These are phyloP conservation scores for Apotomis capreana DNA, from an alignment of 2,888 invertebrate genomes.

Conservation along the genomic window DNA sequence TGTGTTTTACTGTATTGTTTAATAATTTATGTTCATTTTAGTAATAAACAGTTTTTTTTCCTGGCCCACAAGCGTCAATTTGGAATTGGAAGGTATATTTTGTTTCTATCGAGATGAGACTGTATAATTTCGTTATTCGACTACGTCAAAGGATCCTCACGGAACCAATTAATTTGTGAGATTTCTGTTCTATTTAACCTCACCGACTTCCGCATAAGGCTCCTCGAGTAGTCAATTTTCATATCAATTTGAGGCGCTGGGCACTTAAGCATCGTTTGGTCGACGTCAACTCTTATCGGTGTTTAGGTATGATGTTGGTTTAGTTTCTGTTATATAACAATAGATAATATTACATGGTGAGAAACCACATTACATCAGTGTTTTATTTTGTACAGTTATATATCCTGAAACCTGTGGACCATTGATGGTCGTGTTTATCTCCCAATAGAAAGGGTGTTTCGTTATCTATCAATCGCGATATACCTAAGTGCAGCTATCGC, in stretches of 20 bases:
- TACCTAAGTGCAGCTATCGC: no score
- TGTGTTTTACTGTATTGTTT: no score
- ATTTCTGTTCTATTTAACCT: conserved; percentile 34
- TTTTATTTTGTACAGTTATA: no score
- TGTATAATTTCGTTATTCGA: conserved; percentile 41
- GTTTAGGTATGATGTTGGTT: conserved; percentile 7
- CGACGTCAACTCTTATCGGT: conserved; percentile 1
- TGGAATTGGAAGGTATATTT: conserved; percentile 28
- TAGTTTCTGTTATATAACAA: background rate
- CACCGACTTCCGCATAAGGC: conserved; percentile 7
- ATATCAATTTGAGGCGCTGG: background rate
- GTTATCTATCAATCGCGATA: no score
- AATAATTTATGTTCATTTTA: no score
- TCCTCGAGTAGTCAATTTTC: background rate
- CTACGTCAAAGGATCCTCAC: conserved; percentile 36
- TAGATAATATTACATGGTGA: background rate
- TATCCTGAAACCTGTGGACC: no score
- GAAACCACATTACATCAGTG: no score
- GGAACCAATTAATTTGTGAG: conserved; percentile 41
- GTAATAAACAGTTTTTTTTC: background rate
- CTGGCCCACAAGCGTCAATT: conserved; percentile 26
- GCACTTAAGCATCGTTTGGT: background rate
- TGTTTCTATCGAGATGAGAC: conserved; percentile 40
- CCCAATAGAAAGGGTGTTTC: no score
- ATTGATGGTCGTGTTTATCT: no score